Evolutionary conservation across 2,113 vertebrate genomes (phyloP).

Genomic region (Onychostoma macrolepis): DNA sequence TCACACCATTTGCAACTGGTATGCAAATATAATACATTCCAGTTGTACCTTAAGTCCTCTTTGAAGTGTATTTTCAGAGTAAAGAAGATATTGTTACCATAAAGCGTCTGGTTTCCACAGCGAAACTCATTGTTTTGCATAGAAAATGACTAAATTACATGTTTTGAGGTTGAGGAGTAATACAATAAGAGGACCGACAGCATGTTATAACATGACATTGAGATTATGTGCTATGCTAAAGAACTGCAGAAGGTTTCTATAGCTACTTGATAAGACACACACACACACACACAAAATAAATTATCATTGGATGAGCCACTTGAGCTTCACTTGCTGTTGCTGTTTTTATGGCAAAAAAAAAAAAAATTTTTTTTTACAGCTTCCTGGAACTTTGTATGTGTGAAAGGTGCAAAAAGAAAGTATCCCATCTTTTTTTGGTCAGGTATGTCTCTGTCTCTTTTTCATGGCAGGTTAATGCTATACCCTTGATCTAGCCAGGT

Average conservation of each 20-base stretch:
- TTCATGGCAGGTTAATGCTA: constrained; percentile 30
- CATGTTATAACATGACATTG: constrained; percentile 34
- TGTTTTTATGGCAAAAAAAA: not conserved
- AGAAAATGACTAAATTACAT: constrained; percentile 27
- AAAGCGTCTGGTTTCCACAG: constrained; percentile 24
- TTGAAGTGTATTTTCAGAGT: constrained; percentile 13
- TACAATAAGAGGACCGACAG: constrained; percentile 25
- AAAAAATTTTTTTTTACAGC: too few relatives aligned
- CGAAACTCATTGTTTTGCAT: constrained; percentile 27
- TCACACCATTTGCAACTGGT: not conserved
- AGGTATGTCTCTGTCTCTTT: not conserved
- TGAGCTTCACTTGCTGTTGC: not conserved
- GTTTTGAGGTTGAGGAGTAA: constrained; percentile 16
- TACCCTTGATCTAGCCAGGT: constrained; percentile 37
- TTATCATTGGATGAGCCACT: not conserved
- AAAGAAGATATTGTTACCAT: constrained; percentile 34
- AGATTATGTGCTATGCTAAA: not conserved
- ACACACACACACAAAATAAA: not conserved
- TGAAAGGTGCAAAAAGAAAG: too few relatives aligned
- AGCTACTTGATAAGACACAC: not conserved
- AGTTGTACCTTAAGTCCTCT: constrained; percentile 22
- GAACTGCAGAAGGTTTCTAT: constrained; percentile 14
- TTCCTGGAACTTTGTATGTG: not conserved
- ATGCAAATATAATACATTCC: constrained; percentile 24
- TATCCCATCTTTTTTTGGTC: not conserved